A percentile compares a stretch with the other conserved stretches of the same genome.
phyloP scores from a whole-genome alignment of 2,888 invertebrate species.

The Tipula lateralis region DNA sequence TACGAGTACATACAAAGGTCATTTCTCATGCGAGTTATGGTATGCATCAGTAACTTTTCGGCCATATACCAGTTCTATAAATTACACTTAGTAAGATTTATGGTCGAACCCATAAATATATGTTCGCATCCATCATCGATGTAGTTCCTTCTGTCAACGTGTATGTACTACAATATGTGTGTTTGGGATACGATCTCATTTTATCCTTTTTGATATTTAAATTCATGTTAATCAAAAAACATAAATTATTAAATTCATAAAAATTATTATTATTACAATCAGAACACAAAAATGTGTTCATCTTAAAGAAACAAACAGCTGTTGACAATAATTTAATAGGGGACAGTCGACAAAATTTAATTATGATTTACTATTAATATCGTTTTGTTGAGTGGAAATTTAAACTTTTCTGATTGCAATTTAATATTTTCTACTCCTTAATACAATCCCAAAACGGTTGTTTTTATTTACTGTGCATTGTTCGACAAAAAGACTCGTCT shows the following conservation, averaged over 20 bases:
- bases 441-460: not conserved
- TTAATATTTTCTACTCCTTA: not conserved
- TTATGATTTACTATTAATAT: not conserved
- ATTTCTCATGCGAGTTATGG: not conserved
- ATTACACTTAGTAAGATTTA: not conserved
- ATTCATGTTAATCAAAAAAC: not conserved
- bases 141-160: not conserved
- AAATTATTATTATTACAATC: not conserved
- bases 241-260: slow-evolving; percentile 5
- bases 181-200: not conserved
- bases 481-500: too few relatives aligned
- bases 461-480: not conserved
- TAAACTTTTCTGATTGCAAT: not conserved
- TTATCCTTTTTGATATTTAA: not conserved
- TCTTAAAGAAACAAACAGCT: slow-evolving; percentile 1
- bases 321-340: not conserved
- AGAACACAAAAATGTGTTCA: not conserved
- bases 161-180: not conserved
- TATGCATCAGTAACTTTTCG: not conserved
- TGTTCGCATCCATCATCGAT: not conserved
- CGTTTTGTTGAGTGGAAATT: not conserved
- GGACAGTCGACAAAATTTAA: not conserved
- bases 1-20: not conserved
- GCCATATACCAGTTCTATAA: not conserved
- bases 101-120: not conserved